Evolutionary conservation across 2,113 vertebrate species (phyloP), one percentile per base, ranked within the genome.

Genomic region (Polypterus senegalus): DNA sequence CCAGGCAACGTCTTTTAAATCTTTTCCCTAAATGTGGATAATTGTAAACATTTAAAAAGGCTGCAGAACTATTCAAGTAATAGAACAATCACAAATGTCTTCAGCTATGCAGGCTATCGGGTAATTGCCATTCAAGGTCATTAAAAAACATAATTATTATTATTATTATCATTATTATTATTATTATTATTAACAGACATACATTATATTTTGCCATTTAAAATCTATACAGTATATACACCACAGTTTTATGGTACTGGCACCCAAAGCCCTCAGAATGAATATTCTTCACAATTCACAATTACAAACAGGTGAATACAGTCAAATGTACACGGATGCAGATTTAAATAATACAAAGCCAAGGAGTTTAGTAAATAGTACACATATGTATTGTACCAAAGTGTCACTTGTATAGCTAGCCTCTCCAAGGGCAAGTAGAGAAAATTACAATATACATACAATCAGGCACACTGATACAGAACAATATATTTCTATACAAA

Each of bases 21-120:
- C 83, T 88, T 83, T 89, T 76, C 76, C 85, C 86, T 88, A 89
- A 87, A 90, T 86, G 85, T 81, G 83, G 78, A 79, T 88, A 85
- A 87, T 88, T 94, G 91, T 97, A 97, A 97, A 98, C 92, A 92
- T 89, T 90, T 76, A 87, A 77, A 76, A 82, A 74, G 86, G 90
- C 86, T 86, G 87, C 81, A 91, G 89, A 87, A 93, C 89, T 91
- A 94, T 93, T 95, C 91, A 94, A 93, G 91, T 94, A 92, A 92
- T 83, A 91, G 85, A 91, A 92, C 86, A 84, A 92, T 86, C 90
- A 94, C 86, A 85, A 84, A 87, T 83, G 88, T 87, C 84, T 88
- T 82, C 85, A 86, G 71, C 74, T 76, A 91, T 80, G 88, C 87
- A 88, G 83, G 87, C 87, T 84, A 86, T 79, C 77, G 82, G 86